Base-by-base conservation (phyloP, 2,797 vertebrate genomes). In the Dromococcyx pavoninus region DNA sequence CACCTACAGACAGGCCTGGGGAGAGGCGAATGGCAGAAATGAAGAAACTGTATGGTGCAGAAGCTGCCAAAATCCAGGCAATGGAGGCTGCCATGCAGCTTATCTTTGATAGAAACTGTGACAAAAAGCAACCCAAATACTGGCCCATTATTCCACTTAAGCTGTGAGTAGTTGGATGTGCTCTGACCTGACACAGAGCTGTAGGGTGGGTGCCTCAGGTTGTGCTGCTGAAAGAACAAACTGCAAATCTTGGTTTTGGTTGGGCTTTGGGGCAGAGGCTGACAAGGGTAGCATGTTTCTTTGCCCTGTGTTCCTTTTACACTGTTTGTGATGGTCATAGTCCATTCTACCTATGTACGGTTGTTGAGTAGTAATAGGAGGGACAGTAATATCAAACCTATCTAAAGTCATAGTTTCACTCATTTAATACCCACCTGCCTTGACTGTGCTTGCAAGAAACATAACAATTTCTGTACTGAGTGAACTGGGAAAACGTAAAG, bases 141-240 rank as follows among this genome's bases (percentile, higher is more conserved):
- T 99, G 99, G 99, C 99, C 99, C 0, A 99, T 99, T 66, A 99
- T 99, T 89, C 98, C 98, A 13, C 97, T 99, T 67, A 99, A 98
- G 81, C 98, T 99, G 56, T 99, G 96, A 98, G 51, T 66, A 41
- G 39, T 11, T 61, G 41, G 15, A 1, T 64, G 48, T 80, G 60
- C 65, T 89, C 54, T 71, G 53, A 57, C 3, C 1, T 69, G 67
- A 33, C 51, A 71, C 64, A 67, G 41, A 50, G 25, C 41, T 65
- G 2, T 35, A 70, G 54, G 41, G 48, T 18, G 2, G 67, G 33
- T 88, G 53, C 37, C 44, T 91, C 30, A 88, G 32, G 44, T 50
- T 83, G 46, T 61, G 51, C 73, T 91, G 53, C 88, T 94, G 61
- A 93, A 89, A 80, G 54, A 95, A 48, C 24, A 79, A 79, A 65